A percentile compares a stretch with the other conserved stretches of the same genome.
These are phyloP conservation scores for Alexandromys fortis DNA, from an alignment of 2,113 vertebrate genomes.

Conservation along the genomic window DNA sequence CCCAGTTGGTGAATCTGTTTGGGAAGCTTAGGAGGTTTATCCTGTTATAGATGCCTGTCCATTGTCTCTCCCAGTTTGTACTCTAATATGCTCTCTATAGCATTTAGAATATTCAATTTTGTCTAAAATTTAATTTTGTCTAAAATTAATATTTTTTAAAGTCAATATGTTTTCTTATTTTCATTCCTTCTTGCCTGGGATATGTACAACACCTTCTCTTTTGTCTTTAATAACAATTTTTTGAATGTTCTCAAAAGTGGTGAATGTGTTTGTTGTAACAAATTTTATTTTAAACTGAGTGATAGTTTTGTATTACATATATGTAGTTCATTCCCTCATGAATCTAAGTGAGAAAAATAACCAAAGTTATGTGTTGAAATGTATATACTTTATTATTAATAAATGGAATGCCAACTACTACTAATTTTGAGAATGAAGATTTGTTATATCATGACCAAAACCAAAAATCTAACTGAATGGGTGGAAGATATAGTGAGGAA, in stretches of 20 bases:
- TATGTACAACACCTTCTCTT: too few relatives aligned
- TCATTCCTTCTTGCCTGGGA: background rate
- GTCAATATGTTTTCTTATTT: background rate
- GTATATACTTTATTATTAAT: background rate
- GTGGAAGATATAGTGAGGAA: too few relatives aligned
- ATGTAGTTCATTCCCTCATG: background rate
- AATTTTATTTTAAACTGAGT: background rate
- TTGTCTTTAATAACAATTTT: background rate
- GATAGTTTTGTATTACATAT: background rate
- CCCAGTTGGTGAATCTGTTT: background rate
- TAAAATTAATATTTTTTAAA: background rate
- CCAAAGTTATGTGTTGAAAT: background rate
- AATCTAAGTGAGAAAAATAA: background rate
- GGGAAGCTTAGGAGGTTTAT: background rate
- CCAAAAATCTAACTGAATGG: background rate
- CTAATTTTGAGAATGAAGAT: background rate
- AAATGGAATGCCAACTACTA: background rate
- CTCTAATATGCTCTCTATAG: background rate
- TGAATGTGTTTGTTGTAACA: background rate
- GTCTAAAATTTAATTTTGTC: background rate
- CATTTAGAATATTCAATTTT: background rate
- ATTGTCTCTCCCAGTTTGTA: background rate
- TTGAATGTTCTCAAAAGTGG: background rate
- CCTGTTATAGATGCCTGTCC: background rate
- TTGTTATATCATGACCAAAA: background rate